Base-by-base conservation (phyloP, 1,140 invertebrate species). In the Bombus superbus region DNA sequence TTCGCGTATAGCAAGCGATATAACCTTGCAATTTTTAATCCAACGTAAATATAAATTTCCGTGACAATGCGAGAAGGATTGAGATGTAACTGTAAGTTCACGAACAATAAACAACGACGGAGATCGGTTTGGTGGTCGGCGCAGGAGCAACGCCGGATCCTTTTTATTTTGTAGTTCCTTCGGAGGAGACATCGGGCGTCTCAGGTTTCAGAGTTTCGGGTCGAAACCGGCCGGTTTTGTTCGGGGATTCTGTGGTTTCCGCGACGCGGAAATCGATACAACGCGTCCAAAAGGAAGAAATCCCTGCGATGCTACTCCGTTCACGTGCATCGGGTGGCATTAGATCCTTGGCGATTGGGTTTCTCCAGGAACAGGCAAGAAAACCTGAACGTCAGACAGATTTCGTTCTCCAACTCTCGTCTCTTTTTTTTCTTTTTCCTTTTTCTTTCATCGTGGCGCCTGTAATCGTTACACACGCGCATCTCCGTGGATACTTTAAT, bases 181-280 rank as follows among this genome's bases (percentile, higher is more conserved):
- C 15, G 25, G 35, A 59, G 32, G 32, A 80, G 68, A 80, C 76
- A 18, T 28, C 11, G 9, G 10, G 40, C 22, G 64, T 84, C 66
- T 84, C 82, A 4, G 74, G 77, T 85, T 80, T 80, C 83, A 44
- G 38, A 85, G 83, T 85, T 85, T 85, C 57, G 53, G 83, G 83
- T 25, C 83, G 76, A 85, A 85, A 72, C 76, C 57, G 66, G 32
- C 42, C 64, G 22, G 74, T 80, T 68, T 62, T 80, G 83, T 85
- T 85, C 28, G 77, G 68, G 68, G 76, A 85, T 85, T 85, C 83
- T 85, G 83, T 35, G 83, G 83, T 85, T 85, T 85, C 83, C 83
- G 83, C 83, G 76, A 85, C 83, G 59, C 83, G 83, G 77, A 85
- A 85, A 85, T 64, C 77, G 83, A 85, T 85, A 72, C 68, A 80